These are phyloP conservation scores for Epistrophe eligans DNA, from an alignment of 2,888 invertebrate species.

Conservation along the genomic window DNA sequence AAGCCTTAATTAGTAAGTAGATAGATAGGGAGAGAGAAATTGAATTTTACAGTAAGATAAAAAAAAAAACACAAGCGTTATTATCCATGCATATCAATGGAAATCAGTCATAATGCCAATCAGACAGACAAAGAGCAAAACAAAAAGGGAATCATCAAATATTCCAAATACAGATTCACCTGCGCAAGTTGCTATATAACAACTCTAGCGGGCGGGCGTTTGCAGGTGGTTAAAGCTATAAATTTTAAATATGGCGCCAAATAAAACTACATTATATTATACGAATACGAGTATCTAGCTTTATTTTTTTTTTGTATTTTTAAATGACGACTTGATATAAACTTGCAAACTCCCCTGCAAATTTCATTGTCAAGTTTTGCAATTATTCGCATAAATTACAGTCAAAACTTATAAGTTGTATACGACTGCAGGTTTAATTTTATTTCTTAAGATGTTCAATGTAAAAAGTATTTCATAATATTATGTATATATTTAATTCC, in stretches of 20 bases:
- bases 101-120: slow-evolving; percentile 49
- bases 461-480: slow-evolving; percentile 23
- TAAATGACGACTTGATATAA: slow-evolving; percentile 71
- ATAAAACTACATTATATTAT: not conserved
- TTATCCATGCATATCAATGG: slow-evolving; percentile 25
- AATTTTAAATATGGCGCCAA: slow-evolving; percentile 62
- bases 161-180: slow-evolving; percentile 56
- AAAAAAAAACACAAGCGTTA: not conserved
- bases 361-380: slow-evolving; percentile 77
- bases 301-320: not conserved
- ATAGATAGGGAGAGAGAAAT: slow-evolving; percentile 3
- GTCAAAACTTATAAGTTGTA: not conserved
- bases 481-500: slow-evolving; percentile 13
- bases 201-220: slow-evolving; percentile 10
- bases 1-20: slow-evolving; percentile 9
- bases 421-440: slow-evolving; percentile 24
- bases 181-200: slow-evolving; percentile 40
- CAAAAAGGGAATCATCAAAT: slow-evolving; percentile 52
- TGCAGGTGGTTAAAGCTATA: slow-evolving; percentile 31
- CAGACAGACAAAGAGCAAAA: slow-evolving; percentile 23
- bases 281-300: not conserved
- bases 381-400: slow-evolving; percentile 52
- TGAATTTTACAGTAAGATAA: not conserved
- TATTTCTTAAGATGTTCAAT: slow-evolving; percentile 2
- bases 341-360: slow-evolving; percentile 77